phyloP scores from a whole-genome alignment of 2,113 vertebrate species.

The Hyaena hyaena region DNA sequence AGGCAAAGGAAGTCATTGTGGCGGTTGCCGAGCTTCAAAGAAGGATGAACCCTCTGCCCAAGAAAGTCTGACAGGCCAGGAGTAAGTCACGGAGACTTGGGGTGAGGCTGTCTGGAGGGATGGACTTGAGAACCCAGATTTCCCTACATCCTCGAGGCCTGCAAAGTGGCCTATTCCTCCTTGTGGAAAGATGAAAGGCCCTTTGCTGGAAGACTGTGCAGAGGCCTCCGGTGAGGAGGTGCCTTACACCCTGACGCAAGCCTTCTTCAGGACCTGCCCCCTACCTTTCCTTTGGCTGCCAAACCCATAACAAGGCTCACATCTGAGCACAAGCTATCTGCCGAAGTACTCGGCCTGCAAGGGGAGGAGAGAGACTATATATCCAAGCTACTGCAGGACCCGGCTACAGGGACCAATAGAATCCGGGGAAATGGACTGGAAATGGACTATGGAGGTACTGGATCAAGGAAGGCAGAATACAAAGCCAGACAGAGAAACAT shows the following conservation, averaged over 20 bases:
- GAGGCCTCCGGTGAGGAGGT: not conserved
- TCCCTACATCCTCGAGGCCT: too few species aligned
- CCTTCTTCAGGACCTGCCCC: not conserved
- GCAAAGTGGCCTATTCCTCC: not conserved
- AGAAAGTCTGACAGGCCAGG: not conserved
- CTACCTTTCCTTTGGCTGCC: not conserved
- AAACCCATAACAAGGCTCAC: not conserved
- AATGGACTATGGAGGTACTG: fast-evolving
- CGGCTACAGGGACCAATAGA: too few species aligned
- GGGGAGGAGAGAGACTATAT: not conserved
- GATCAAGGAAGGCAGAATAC: not conserved
- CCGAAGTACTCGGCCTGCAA: too few species aligned
- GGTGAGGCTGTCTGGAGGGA: not conserved
- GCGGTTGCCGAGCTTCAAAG: not conserved
- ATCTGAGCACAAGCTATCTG: not conserved
- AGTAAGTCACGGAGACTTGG: not conserved
- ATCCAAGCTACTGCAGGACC: not conserved
- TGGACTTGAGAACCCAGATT: not conserved
- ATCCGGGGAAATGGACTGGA: not conserved
- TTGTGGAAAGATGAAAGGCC: not conserved
- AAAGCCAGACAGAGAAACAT: not conserved
- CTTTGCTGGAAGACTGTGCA: not conserved
- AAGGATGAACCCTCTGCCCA: not conserved
- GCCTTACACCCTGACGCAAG: not conserved
- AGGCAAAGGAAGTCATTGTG: not conserved